A percentile compares a stretch with the other conserved stretches of the same genome.
Conservation (phyloP, 2,888 invertebrate genomes). For the Amiota mariae region DNA sequence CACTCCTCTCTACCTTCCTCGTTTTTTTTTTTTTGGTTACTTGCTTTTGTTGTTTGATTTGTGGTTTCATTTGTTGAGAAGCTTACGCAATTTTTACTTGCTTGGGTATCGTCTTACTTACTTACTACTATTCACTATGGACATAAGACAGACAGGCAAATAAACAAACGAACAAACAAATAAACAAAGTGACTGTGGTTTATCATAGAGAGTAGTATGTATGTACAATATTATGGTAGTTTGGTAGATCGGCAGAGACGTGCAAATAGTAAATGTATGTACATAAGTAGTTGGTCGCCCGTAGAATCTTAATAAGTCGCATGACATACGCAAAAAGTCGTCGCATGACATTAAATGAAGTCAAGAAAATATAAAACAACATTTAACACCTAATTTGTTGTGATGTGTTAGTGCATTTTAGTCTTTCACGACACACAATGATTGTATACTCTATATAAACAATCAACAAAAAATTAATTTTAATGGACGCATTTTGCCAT, state of each 20-base stretch:
- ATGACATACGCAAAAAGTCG: background rate
- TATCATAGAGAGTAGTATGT: background rate
- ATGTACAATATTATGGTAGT: background rate
- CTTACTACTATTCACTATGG: background rate
- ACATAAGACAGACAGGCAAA: slow-evolving; percentile 17
- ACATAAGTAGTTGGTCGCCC: background rate
- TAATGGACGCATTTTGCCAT: slow-evolving; percentile 2
- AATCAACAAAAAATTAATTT: background rate
- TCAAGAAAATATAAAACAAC: background rate
- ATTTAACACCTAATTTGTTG: slow-evolving; percentile 37
- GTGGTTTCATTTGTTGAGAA: slow-evolving; percentile 32
- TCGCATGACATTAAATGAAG: background rate
- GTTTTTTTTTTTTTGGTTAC: background rate
- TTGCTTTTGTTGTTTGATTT: slow-evolving; percentile 19
- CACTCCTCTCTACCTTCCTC: background rate
- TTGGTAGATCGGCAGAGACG: too few relatives aligned
- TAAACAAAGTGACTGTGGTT: background rate
- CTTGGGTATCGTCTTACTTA: slow-evolving; percentile 48
- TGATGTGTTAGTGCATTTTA: too few relatives aligned
- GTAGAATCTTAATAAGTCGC: slow-evolving; percentile 18
- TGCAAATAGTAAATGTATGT: background rate
- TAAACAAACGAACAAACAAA: background rate
- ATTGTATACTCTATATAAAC: background rate
- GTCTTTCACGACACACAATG: too few relatives aligned
- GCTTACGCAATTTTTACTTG: slow-evolving; percentile 49